Percentiles rank a stretch among this genome's conserved stretches.
Evolutionary conservation across 2,888 invertebrate species (phyloP).

Genomic region (Thera britannica): DNA sequence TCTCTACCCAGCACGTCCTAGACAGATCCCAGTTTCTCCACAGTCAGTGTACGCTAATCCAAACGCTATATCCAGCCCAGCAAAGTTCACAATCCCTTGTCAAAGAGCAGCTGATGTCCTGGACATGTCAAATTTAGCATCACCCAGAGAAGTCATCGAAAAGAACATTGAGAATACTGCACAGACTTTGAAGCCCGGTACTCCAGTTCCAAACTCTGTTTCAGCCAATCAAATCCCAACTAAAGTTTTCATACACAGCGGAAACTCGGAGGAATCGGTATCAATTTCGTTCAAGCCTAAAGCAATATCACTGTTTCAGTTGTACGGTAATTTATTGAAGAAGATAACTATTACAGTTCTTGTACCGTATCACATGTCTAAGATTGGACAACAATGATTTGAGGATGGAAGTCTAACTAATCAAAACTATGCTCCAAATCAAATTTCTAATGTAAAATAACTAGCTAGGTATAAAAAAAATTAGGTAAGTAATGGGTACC

Average conservation of each 20-base stretch:
- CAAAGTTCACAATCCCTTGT: conserved; percentile 57
- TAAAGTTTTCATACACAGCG: conserved; percentile 43
- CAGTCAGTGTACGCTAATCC: conserved; percentile 8
- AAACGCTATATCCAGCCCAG: conserved; percentile 14
- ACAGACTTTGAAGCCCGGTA: conserved; percentile 39
- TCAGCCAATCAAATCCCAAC: conserved; percentile 40
- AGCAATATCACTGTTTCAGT: conserved; percentile 53
- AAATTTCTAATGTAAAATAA: no score
- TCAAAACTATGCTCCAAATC: no score
- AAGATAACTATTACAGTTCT: conserved; percentile 58
- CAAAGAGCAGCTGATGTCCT: conserved; percentile 56
- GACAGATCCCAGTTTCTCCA: conserved; percentile 27
- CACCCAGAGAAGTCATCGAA: conserved; percentile 40
- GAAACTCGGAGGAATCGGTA: conserved; percentile 50
- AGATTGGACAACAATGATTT: conserved; percentile 36
- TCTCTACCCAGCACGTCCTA: conserved; percentile 20
- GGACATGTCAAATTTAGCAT: conserved; percentile 43
- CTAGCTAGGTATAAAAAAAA: no score
- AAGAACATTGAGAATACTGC: conserved; percentile 12
- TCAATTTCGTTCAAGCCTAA: conserved; percentile 59
- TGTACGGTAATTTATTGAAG: conserved; percentile 58
- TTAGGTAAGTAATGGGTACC: no score
- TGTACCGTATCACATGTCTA: conserved; percentile 59
- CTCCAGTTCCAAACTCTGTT: conserved; percentile 38
- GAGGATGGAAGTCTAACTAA: background rate